phyloP scores from a whole-genome alignment of 2,888 invertebrate species.

The Brenthis hecate region DNA sequence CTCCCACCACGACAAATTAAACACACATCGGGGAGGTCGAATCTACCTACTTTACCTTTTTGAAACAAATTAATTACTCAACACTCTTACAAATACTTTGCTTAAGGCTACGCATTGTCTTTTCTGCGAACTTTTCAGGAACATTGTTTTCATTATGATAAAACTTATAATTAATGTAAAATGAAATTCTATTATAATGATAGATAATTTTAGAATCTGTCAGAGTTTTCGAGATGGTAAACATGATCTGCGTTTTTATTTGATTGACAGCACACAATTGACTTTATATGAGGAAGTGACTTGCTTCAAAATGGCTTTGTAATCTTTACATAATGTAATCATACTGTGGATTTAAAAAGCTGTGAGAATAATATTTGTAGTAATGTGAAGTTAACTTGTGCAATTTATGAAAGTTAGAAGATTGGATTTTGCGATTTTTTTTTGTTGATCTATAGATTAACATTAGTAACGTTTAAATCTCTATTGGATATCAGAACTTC shows the following conservation, averaged over 20 bases:
- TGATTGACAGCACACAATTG: slow-evolving; percentile 32
- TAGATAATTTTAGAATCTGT: slow-evolving; percentile 25
- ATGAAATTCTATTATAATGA: slow-evolving; percentile 11
- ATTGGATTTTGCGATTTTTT: not conserved
- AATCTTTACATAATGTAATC: slow-evolving; percentile 19
- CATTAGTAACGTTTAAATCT: too few relatives aligned
- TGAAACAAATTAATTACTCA: too few relatives aligned
- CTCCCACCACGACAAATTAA: too few relatives aligned
- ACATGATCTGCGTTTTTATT: slow-evolving; percentile 30
- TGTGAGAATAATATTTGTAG: not conserved
- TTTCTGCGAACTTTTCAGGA: too few relatives aligned
- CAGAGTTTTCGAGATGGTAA: slow-evolving; percentile 19
- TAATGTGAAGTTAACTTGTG: not conserved
- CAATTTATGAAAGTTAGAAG: not conserved
- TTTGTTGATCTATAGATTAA: not conserved
- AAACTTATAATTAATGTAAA: not conserved
- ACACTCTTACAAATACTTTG: too few relatives aligned
- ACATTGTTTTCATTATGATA: too few relatives aligned
- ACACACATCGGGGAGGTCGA: too few relatives aligned
- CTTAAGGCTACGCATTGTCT: too few relatives aligned
- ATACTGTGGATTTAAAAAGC: not conserved
- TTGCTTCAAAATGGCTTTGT: slow-evolving; percentile 14
- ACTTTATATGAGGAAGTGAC: slow-evolving; percentile 26
- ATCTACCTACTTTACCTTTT: too few relatives aligned
- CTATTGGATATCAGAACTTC: too few relatives aligned